Evolutionary conservation across 2,113 vertebrate species (phyloP).

Genomic region (Cebidichthys violaceus): DNA sequence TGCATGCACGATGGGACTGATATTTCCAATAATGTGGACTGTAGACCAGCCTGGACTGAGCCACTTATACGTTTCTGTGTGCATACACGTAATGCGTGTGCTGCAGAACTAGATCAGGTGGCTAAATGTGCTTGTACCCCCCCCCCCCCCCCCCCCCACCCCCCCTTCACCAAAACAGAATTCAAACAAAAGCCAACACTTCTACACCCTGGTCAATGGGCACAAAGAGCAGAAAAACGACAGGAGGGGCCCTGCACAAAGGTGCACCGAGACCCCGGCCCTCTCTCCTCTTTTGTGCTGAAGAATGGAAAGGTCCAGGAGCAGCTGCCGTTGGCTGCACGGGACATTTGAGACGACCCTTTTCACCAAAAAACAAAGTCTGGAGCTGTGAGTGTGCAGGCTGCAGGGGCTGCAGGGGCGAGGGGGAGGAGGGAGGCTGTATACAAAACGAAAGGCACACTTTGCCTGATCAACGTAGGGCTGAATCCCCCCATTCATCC

Average conservation of each 20-base stretch:
- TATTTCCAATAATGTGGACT: not conserved
- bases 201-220: conserved; percentile 65
- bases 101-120: conserved; percentile 69
- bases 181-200: conserved; percentile 77
- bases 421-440: conserved; percentile 41
- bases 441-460: conserved; percentile 80
- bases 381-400: conserved; percentile 69
- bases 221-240: conserved; percentile 64
- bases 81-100: not conserved
- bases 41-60: not conserved
- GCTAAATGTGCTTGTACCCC: conserved; percentile 56
- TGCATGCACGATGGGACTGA: not conserved
- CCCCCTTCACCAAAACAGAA: conserved; percentile 59
- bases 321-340: conserved; percentile 82
- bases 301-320: conserved; percentile 74
- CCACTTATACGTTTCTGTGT: not conserved
- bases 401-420: conserved; percentile 27
- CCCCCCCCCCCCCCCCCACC: conserved; percentile 13
- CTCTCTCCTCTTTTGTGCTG: conserved; percentile 70
- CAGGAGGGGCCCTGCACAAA: conserved; percentile 71
- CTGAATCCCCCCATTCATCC: conserved; percentile 56
- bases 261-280: conserved; percentile 66
- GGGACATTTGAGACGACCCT: conserved; percentile 80
- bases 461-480: conserved; percentile 74
- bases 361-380: conserved; percentile 81